Evolutionary conservation across 1,140 invertebrate genomes (phyloP).

Genomic region (Drosophila rufa): DNA sequence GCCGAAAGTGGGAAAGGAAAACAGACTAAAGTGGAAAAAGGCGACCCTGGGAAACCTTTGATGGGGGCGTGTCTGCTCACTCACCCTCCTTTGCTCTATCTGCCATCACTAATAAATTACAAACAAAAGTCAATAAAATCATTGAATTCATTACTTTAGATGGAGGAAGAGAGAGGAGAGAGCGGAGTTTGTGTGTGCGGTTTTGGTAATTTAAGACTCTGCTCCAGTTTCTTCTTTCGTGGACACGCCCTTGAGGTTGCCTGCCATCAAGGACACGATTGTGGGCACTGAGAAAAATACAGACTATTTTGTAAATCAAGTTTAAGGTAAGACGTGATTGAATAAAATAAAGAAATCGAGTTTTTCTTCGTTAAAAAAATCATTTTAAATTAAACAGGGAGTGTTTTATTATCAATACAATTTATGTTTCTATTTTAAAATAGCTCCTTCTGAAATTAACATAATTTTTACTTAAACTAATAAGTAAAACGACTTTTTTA

Average conservation of each 20-base stretch:
- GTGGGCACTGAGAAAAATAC: conserved; percentile 6
- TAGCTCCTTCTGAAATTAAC: no score
- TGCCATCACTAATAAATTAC: conserved; percentile 73
- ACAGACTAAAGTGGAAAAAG: conserved; percentile 23
- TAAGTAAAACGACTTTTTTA: no score
- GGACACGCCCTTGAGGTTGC: conserved; percentile 67
- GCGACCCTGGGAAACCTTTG: conserved; percentile 22
- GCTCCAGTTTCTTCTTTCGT: conserved; percentile 48
- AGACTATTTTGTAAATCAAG: neutral
- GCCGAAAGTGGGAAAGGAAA: conserved; percentile 42
- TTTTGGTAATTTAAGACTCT: conserved; percentile 71
- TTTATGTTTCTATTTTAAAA: no score
- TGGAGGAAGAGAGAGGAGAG: neutral
- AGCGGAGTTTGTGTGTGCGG: conserved; percentile 20
- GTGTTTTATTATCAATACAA: no score
- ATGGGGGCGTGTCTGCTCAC: conserved; percentile 49
- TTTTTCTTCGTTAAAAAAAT: no score
- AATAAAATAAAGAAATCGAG: no score
- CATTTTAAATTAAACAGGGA: no score
- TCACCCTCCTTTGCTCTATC: conserved; percentile 23
- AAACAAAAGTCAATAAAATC: conserved; percentile 82
- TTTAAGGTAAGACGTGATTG: neutral
- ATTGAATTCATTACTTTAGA: conserved; percentile 72
- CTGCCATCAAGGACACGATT: conserved; percentile 52
- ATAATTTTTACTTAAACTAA: no score